Percentiles rank a stretch among this genome's conserved stretches.
Conservation (phyloP, 1,140 invertebrate genomes). For the Solenopsis fugax region DNA sequence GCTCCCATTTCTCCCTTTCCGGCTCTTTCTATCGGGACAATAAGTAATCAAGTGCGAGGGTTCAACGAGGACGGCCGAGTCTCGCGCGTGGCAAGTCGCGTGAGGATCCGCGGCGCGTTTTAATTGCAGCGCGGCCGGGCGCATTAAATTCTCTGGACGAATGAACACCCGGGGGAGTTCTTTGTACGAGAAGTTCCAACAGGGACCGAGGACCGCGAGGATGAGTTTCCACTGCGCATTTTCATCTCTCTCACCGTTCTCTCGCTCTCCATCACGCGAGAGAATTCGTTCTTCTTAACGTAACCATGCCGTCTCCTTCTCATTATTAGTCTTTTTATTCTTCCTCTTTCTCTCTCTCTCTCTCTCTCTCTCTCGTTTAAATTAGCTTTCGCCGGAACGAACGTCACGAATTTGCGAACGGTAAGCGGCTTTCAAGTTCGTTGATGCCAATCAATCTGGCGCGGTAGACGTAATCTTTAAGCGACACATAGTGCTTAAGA, state of each 20-base stretch:
- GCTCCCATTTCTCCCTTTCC: not conserved
- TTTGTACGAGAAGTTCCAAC: conserved; percentile 60
- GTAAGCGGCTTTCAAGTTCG: conserved; percentile 22
- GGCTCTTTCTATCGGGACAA: conserved; percentile 23
- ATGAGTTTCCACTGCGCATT: conserved; percentile 43
- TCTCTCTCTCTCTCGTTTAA: conserved; percentile 3
- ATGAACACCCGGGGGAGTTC: conserved; percentile 56
- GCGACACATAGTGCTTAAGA: conserved; percentile 10
- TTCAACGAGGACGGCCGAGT: not conserved
- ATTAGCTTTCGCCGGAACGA: conserved; percentile 23
- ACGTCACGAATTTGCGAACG: conserved; percentile 37
- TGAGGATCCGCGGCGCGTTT: conserved; percentile 39
- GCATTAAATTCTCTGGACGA: conserved; percentile 62
- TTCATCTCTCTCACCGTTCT: conserved; percentile 21
- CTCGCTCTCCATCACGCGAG: not conserved
- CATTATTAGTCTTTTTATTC: conserved; percentile 4
- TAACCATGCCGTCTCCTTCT: not conserved
- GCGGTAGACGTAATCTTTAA: conserved; percentile 39
- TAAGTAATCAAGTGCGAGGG: conserved; percentile 45
- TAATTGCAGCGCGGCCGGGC: conserved; percentile 48
- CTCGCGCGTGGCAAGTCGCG: conserved; percentile 17
- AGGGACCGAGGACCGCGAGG: not conserved
- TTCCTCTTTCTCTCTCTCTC: not conserved
- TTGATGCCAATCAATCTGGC: conserved; percentile 40
- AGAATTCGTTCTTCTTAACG: conserved; percentile 43